Evolutionary conservation across 2,888 invertebrate genomes (phyloP).

Genomic region (Chrysodeixis includens): DNA sequence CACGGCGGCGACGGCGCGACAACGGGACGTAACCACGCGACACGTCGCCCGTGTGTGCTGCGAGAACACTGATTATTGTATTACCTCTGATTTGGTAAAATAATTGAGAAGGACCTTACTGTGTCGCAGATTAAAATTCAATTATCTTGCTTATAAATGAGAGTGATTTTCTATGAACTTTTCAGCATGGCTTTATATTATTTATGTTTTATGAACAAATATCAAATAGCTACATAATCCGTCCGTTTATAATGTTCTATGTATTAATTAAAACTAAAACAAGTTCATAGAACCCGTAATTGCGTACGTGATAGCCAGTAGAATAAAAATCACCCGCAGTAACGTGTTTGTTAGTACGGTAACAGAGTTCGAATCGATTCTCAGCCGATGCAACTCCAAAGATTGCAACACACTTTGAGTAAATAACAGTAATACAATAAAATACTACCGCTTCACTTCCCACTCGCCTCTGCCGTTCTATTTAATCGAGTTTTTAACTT

Average conservation of each 20-base stretch:
- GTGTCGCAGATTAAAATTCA: too few species aligned
- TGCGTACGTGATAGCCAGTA: background rate
- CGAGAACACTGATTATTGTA: background rate
- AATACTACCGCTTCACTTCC: background rate
- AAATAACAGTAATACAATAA: slow-evolving; percentile 7
- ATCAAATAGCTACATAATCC: too few species aligned
- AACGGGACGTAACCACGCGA: slow-evolving; percentile 5
- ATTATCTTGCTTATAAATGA: too few species aligned
- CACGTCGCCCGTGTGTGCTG: slow-evolving; percentile 11
- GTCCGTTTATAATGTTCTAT: too few species aligned
- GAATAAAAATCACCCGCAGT: background rate
- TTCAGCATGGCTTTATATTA: too few species aligned
- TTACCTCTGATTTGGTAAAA: background rate
- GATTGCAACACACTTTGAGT: background rate
- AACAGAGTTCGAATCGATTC: background rate
- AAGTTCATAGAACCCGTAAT: background rate
- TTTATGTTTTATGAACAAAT: too few species aligned
- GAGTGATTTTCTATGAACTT: too few species aligned
- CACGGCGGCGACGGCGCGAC: slow-evolving; percentile 23
- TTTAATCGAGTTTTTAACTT: slow-evolving; percentile 4
- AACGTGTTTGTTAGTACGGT: background rate
- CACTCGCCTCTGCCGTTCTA: background rate
- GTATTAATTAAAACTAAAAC: too few species aligned
- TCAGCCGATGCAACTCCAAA: background rate
- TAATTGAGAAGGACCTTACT: background rate